Base-by-base conservation (phyloP, 30 jellyfish, hydroid and myxozoan species). In the Hydractinia echinata region DNA sequence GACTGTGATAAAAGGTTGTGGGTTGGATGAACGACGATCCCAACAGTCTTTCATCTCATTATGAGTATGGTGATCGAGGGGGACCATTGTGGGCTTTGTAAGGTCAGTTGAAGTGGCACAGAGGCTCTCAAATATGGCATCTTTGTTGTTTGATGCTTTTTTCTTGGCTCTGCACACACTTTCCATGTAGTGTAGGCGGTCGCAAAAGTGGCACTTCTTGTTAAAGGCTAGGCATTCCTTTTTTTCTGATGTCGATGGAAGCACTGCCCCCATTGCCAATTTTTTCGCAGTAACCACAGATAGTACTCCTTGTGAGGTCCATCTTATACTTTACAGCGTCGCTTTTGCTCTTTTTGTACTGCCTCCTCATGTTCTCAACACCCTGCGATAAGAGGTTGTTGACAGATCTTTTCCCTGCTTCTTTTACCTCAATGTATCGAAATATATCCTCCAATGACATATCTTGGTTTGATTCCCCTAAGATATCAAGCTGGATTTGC, bases 341-440 rank as follows among this genome's bases (percentile, higher is more conserved):
- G n/a, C 11, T 10, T 9, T 67, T 21, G 79, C 11, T 21, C 79
- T 16, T n/a, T 11, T 19, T 9, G 30, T 14, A 67, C 79, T 67
- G 79, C 1, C 54, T 68, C 50, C 20, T 18, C 2, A 44, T 3
- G 15, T 3, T 68, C 79, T 68, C 1, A 15, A 18, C 79, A 68
- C 79, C 2, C 1, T 10, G 54, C 14, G 49, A 18, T 1, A 68
- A 3, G 54, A 68, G 79, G 3, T 68, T 68, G 79, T 18, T 68
- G 79, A 3, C 79, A n/a, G 50, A 68, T 15, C 79, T 60, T 60
- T 60, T 60, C 70, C 2, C 79, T n/a, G 79, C 79, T 30, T 68
- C 49, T 15, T 18, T 68, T 68, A 3, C 3, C 54, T 68, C 79
- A 20, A 39, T 68, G 54, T 11, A 68, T 20, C 20, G 2, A 20